Conservation (phyloP, 2,888 invertebrate species). For the Nipponacmea schrenckii region DNA sequence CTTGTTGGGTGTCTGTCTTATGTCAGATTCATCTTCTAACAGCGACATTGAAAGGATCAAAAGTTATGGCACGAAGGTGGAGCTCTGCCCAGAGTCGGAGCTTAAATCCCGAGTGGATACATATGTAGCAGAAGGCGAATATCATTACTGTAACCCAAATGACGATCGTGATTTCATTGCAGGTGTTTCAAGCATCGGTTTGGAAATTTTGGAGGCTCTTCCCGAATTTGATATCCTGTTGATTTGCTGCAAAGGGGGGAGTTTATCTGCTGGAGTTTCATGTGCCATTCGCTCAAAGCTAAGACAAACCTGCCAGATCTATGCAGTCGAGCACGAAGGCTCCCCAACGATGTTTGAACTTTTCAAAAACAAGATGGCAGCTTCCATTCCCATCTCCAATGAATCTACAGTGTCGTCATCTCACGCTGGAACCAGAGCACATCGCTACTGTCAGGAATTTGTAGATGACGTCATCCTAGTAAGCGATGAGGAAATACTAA, state of each 20-base stretch:
- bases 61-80: slow-evolving; percentile 52
- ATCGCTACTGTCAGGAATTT: slow-evolving; percentile 49
- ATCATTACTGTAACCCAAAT: slow-evolving; percentile 56
- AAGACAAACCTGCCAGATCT: slow-evolving; percentile 50
- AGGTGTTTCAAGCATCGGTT: slow-evolving; percentile 49
- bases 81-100: slow-evolving; percentile 42
- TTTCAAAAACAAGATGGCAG: slow-evolving; percentile 50
- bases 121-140: slow-evolving; percentile 44
- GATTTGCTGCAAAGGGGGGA: slow-evolving; percentile 66
- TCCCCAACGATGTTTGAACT: slow-evolving; percentile 61
- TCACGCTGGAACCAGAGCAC: slow-evolving; percentile 54
- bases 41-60: slow-evolving; percentile 54
- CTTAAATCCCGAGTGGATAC: slow-evolving; percentile 45
- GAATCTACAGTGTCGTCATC: slow-evolving; percentile 61
- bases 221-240: slow-evolving; percentile 63
- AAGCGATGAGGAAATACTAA: slow-evolving; percentile 58
- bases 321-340: slow-evolving; percentile 63
- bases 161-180: slow-evolving; percentile 58
- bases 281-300: slow-evolving; percentile 57
- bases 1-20: slow-evolving; percentile 52
- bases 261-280: slow-evolving; percentile 59
- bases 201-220: slow-evolving; percentile 60
- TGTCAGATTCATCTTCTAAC: slow-evolving; percentile 61
- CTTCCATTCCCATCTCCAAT: slow-evolving; percentile 44
- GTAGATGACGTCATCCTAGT: slow-evolving; percentile 63